These are phyloP conservation scores for Acanthisitta chloris DNA, from an alignment of 2,113 vertebrate species.

Conservation along the genomic window DNA sequence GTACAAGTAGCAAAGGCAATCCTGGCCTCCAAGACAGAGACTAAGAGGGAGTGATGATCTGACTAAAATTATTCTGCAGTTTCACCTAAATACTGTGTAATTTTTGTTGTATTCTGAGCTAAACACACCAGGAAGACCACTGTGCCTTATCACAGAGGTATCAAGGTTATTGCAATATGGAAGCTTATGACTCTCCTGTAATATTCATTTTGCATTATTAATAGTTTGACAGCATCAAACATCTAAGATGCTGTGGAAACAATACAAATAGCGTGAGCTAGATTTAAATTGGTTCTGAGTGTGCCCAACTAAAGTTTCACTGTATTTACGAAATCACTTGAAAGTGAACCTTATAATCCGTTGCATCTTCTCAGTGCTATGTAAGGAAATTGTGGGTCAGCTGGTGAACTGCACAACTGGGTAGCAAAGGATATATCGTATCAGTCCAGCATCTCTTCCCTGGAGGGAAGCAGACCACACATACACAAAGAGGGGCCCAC, in stretches of 20 bases:
- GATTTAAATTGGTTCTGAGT: not conserved
- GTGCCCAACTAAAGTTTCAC: not conserved
- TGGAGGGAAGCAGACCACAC: not conserved
- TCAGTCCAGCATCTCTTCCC: not conserved
- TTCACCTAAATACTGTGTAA: not conserved
- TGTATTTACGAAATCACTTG: not conserved
- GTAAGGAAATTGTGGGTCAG: not conserved
- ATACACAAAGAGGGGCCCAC: not conserved
- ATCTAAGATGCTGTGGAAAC: not conserved
- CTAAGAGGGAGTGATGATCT: not conserved
- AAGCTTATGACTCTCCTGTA: not conserved
- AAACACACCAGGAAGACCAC: not conserved
- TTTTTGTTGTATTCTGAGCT: not conserved
- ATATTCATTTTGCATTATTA: not conserved
- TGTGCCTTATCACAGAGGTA: not conserved
- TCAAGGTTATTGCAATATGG: not conserved
- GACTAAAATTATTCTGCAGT: not conserved
- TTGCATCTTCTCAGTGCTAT: not conserved
- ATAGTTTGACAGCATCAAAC: not conserved
- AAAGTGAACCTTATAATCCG: not conserved
- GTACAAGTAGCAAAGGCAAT: not conserved
- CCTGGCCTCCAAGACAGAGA: not conserved
- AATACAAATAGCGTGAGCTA: not conserved
- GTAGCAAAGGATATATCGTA: not conserved
- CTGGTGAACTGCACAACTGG: not conserved